Conservation (phyloP, 2,113 vertebrate species). For the Colossoma macropomum region DNA sequence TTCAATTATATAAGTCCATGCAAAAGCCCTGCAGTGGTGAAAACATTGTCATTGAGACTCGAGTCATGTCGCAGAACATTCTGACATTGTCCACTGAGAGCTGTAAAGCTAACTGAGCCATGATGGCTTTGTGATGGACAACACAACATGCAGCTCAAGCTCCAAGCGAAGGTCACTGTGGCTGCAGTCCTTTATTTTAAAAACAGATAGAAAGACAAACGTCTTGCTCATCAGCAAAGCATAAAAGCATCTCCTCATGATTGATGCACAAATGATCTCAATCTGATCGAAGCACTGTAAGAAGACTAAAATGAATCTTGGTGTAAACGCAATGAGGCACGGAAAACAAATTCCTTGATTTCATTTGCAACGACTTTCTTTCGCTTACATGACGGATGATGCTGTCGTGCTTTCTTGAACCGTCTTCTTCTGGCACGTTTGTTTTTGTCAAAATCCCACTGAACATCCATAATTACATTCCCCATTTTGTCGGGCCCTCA, state of each 20-base stretch:
- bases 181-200: not conserved
- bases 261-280: not conserved
- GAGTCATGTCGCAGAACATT: not conserved
- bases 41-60: not conserved
- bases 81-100: not conserved
- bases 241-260: not conserved
- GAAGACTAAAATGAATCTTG: not conserved
- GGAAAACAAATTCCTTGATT: slow-evolving; percentile 18
- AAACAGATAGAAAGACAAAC: not conserved
- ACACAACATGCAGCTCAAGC: not conserved
- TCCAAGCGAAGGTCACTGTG: not conserved
- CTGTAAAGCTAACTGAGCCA: not conserved
- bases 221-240: not conserved
- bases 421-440: not conserved
- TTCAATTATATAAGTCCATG: too few species aligned
- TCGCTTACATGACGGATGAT: slow-evolving; percentile 13
- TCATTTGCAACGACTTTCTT: not conserved
- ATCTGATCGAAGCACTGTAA: not conserved
- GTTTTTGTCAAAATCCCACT: not conserved
- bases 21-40: not conserved
- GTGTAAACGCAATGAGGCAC: not conserved
- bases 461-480: not conserved
- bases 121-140: not conserved
- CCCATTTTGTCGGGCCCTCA: slow-evolving; percentile 27
- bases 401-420: not conserved